These are phyloP conservation scores for Centruroides vittatus DNA, from an alignment of 1,140 invertebrate genomes.

Conservation along the genomic window DNA sequence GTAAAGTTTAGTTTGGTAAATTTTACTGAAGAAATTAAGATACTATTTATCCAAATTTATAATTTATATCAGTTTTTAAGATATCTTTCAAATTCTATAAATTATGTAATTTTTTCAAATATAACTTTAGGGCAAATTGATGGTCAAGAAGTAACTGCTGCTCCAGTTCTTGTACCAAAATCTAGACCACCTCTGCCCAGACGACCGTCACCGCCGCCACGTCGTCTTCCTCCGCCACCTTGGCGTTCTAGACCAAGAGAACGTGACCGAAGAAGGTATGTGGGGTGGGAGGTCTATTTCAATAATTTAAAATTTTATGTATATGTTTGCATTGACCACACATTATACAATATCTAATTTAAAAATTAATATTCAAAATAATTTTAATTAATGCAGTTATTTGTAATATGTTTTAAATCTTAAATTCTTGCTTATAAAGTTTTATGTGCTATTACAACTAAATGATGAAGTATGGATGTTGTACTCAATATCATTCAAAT, in stretches of 20 bases:
- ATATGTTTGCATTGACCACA: neutral
- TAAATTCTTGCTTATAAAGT: no score
- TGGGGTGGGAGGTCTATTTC: neutral
- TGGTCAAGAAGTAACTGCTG: constrained; percentile 84
- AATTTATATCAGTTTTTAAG: no score
- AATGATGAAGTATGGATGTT: no score
- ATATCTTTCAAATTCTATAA: no score
- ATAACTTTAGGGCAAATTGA: constrained; percentile 37
- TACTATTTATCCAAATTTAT: no score
- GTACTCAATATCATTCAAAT: no score
- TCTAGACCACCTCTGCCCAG: constrained; percentile 37
- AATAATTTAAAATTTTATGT: neutral
- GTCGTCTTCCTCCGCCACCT: constrained; percentile 25
- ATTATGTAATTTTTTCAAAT: neutral
- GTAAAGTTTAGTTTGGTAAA: no score
- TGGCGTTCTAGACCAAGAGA: constrained; percentile 25
- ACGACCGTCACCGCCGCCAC: constrained; percentile 23
- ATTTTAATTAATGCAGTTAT: no score
- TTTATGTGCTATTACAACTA: no score
- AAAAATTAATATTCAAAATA: no score
- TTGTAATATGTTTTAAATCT: no score
- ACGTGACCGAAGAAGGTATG: constrained; percentile 1
- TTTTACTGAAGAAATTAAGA: no score
- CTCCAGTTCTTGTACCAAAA: constrained; percentile 68
- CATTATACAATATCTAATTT: neutral